Evolutionary conservation across 2,113 vertebrate genomes (phyloP), one percentile per base, ranked within the genome.

Genomic region (Aphyosemion australe): DNA sequence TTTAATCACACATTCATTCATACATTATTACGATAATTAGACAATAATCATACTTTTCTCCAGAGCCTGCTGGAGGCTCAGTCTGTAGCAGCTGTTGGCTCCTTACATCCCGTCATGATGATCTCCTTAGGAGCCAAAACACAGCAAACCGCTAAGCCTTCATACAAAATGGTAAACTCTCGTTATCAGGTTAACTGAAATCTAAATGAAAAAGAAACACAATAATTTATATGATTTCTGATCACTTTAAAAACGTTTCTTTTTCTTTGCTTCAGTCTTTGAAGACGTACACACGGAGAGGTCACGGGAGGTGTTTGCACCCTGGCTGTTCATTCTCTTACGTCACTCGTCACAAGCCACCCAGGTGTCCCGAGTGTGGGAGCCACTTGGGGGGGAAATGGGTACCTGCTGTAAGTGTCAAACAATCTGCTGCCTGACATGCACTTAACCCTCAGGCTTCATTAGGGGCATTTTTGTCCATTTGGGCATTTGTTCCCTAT

Each of bases 331-430:
- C 94, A 14, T 99, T 96, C 72, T 93, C 95, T 6, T 99, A 99
- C 0, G 96, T 98, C 80, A 99, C 97, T 51, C 95, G 97, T 51
- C 97, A 99, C 89, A 99, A 99, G 65, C 97, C 97, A 31, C 94
- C 95, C 5, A 93, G 91, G 59, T 99, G 97, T 69, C 97, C 97
- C 0, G 74, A 84, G 0, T 99, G 97, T 61, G 95, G 96, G 18
- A 94, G 90, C 78, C 94, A 96, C 78, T 91, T 99, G 13, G 97
- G 96, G 69, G 96, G 97, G 19, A 99, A 99, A 83, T 98, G 96
- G 97, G 91, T 95, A 72, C 94, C 96, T 58, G 90, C 93, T 84
- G 97, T 97, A 87, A 91, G 78, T 84, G 20, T 55, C 32, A 13
- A 63, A 10, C 14, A 32, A 12, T 37, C n/a, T 11, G 8, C 68